Evolutionary conservation across 2,797 vertebrate genomes (phyloP), one percentile per base, ranked within the genome.

Genomic region (Platalea minor): DNA sequence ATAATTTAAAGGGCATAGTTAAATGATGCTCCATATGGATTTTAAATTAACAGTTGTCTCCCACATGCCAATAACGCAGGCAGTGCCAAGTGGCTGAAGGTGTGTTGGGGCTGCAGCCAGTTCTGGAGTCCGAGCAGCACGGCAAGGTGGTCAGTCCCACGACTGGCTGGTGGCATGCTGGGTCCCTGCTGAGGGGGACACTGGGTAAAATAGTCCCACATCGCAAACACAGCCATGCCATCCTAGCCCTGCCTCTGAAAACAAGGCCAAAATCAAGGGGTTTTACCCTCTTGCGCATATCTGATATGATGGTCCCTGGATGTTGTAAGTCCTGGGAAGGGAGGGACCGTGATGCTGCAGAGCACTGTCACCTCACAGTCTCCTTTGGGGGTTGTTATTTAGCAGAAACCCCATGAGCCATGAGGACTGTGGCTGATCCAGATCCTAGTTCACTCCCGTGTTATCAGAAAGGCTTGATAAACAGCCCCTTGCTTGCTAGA

Each of bases 141-240:
- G 8, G 33, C 3, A 9, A 51, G 76, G 57, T 41, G 45, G 29
- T 48, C 28, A 19, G 21, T 12, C 37, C 37, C 37, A 39, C 37
- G 37, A 39, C 37, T 39, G 37, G 37, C 61, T 80, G 54, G 56
- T 26, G 51, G 21, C 45, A 57, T 1, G 0, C 17, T 51, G 43
- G 33, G 46, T 31, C n/a, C 48, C 39, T 88, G 31, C 25, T 67
- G 25, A 10, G 54, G 10, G 25, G 15, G 8, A 31, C 2, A 13
- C 1, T 0, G 0, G 31, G 35, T 46, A 4, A 45, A 54, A 33
- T 4, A 63, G 35, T 68, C 51, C 39, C 43, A 5, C 10, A 13
- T 50, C 2, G 3, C 46, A 53, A 39, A 18, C 33, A 21, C 17
- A 28, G 46, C 24, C 1, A 3, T 39, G 35, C 68, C 39, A 29